Evolutionary conservation across 2,888 invertebrate species (phyloP).

Genomic region (Noctua fimbriata): DNA sequence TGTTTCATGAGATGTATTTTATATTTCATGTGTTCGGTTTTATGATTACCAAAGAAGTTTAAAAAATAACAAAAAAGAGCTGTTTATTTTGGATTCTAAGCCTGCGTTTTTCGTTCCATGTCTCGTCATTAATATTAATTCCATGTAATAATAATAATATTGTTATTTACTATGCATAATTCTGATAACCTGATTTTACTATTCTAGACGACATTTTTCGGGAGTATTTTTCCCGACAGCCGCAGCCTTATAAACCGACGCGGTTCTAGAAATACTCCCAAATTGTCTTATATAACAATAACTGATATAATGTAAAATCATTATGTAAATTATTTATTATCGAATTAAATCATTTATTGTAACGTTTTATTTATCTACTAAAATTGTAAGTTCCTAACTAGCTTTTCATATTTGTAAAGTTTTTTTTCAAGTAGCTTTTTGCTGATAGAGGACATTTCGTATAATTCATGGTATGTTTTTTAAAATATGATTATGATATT

Average conservation of each 20-base stretch:
- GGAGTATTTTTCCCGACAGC: conserved; percentile 84
- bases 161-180: conserved; percentile 87
- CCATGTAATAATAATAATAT: conserved; percentile 78
- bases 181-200: conserved; percentile 81
- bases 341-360: conserved; percentile 80
- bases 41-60: conserved; percentile 87
- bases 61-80: conserved; percentile 77
- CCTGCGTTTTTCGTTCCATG: conserved; percentile 77
- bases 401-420: conserved; percentile 86
- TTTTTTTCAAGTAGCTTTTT: conserved; percentile 77
- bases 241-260: conserved; percentile 65
- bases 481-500: conserved; percentile 76
- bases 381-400: conserved; percentile 90
- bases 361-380: conserved; percentile 87
- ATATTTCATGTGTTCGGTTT: conserved; percentile 81
- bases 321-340: conserved; percentile 89
- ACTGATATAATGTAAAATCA: conserved; percentile 83
- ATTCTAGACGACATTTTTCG: conserved; percentile 78
- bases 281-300: conserved; percentile 79
- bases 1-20: conserved; percentile 79
- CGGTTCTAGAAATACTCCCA: conserved; percentile 84
- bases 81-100: conserved; percentile 74
- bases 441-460: conserved; percentile 77
- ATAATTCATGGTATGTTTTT: conserved; percentile 77
- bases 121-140: conserved; percentile 83